phyloP scores from a whole-genome alignment of 2,113 vertebrate genomes.

The Petrocephalus zakoni region DNA sequence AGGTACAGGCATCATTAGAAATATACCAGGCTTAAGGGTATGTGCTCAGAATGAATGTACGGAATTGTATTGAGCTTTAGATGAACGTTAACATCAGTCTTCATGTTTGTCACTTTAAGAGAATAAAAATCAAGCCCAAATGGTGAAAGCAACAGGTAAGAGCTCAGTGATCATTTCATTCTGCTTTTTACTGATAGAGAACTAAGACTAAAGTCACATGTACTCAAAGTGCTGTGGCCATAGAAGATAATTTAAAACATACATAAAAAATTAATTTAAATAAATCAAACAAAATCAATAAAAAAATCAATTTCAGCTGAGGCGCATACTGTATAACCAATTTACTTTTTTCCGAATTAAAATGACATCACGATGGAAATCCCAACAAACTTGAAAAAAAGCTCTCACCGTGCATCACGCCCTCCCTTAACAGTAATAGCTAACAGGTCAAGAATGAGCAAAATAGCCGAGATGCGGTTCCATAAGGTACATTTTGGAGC shows the following conservation, averaged over 20 bases:
- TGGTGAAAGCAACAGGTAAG: background rate
- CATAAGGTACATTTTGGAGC: background rate
- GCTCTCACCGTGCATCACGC: background rate
- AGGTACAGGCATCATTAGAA: background rate
- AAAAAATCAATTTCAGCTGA: constrained; percentile 26
- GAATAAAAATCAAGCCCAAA: background rate
- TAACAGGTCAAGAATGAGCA: background rate
- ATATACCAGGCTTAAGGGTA: background rate
- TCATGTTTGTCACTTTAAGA: background rate
- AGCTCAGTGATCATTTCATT: background rate
- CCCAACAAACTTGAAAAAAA: constrained; percentile 22
- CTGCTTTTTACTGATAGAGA: background rate
- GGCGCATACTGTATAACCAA: constrained; percentile 7
- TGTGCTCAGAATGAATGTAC: background rate
- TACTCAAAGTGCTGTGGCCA: background rate
- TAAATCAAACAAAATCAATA: constrained; percentile 31
- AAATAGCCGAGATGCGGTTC: background rate
- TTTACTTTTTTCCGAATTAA: constrained; percentile 29
- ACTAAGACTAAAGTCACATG: background rate
- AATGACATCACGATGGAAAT: constrained; percentile 13
- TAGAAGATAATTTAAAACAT: background rate
- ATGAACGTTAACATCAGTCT: background rate
- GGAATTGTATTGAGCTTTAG: background rate
- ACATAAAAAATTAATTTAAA: constrained; percentile 23
- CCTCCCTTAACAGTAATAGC: background rate